phyloP scores from a whole-genome alignment of 2,888 invertebrate species.

The Teleiodes luculella region DNA sequence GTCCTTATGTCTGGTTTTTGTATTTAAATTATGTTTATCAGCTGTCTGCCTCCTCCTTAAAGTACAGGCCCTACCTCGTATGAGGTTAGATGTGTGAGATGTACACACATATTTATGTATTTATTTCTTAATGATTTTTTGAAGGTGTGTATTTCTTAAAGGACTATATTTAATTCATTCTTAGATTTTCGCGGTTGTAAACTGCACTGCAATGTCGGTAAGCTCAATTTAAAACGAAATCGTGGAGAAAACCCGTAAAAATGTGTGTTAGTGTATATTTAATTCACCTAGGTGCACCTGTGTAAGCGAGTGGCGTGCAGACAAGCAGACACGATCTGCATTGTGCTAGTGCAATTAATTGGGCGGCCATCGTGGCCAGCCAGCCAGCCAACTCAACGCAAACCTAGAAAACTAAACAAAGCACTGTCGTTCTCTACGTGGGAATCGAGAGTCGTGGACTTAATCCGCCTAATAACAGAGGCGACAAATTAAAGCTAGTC shows the following conservation, averaged over 20 bases:
- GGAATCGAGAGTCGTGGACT: conserved; percentile 15
- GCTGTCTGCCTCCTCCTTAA: no score
- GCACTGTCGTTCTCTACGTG: conserved; percentile 22
- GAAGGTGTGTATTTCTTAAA: background rate
- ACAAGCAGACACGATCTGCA: conserved; percentile 26
- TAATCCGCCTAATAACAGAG: background rate
- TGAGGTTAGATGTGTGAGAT: no score
- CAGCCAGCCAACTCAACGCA: background rate
- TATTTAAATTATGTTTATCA: no score
- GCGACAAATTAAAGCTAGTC: background rate
- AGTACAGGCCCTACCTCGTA: no score
- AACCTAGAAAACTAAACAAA: conserved; percentile 8
- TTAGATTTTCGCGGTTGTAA: no score
- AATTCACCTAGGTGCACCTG: conserved; percentile 4
- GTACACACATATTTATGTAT: no score
- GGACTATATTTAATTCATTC: conserved; percentile 11
- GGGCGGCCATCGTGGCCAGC: conserved; percentile 7
- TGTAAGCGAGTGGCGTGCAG: conserved; percentile 19
- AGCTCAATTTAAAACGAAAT: no score
- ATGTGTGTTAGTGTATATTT: no score
- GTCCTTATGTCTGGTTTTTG: no score
- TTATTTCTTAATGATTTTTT: background rate
- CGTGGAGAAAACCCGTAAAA: no score
- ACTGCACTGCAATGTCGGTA: no score
- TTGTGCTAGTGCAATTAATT: conserved; percentile 38